Percentiles rank a stretch among this genome's conserved stretches.
Conservation (phyloP, 2,888 invertebrate genomes). For the Apocheima hispidaria region DNA sequence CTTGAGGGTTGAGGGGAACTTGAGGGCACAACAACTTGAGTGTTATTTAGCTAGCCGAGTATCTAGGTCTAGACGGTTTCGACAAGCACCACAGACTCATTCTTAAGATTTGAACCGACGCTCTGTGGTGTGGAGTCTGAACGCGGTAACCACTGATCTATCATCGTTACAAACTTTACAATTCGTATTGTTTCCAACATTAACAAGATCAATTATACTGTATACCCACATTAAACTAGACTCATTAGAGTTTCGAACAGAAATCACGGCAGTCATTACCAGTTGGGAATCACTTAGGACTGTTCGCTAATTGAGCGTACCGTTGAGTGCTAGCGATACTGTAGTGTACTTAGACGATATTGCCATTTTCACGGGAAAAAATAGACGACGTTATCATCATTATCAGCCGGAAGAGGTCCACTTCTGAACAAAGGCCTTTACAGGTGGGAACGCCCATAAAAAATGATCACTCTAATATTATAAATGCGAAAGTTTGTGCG, state of each 20-base stretch:
- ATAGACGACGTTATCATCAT: background rate
- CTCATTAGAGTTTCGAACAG: slow-evolving; percentile 19
- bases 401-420: too few relatives aligned
- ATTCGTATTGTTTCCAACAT: background rate
- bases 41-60: too few relatives aligned
- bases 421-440: too few relatives aligned
- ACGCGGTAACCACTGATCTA: background rate
- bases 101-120: background rate
- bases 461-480: too few relatives aligned
- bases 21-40: too few relatives aligned
- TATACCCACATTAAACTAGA: background rate
- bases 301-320: slow-evolving; percentile 7
- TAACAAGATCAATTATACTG: slow-evolving; percentile 8
- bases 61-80: too few relatives aligned
- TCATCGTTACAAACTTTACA: background rate
- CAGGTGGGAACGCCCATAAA: too few relatives aligned
- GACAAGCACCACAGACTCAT: background rate
- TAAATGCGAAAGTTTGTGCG: too few relatives aligned
- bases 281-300: slow-evolving; percentile 18
- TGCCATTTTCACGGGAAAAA: background rate
- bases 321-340: slow-evolving; percentile 7
- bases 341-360: background rate
- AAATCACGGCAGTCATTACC: slow-evolving; percentile 33
- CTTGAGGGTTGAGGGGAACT: too few relatives aligned
- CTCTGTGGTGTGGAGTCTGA: background rate